Percentiles rank a stretch among this genome's conserved stretches.
Conservation (phyloP, 1,140 invertebrate species). For the Ridgeia piscesae region DNA sequence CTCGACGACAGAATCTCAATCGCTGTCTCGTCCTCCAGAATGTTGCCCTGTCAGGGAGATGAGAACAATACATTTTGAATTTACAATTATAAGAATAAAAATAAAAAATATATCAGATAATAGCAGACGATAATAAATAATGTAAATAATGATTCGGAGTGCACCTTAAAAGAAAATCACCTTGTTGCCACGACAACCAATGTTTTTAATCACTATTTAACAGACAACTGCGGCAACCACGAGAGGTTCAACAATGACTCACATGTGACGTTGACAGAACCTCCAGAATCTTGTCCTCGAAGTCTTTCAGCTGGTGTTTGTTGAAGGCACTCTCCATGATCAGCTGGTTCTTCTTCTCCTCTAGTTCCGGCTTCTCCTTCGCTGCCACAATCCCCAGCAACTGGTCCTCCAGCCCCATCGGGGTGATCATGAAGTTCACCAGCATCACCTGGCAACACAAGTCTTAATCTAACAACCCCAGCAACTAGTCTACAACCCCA, state of each 20-base stretch:
- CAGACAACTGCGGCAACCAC: background rate
- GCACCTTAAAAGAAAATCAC: too few relatives aligned
- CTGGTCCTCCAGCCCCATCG: conserved; percentile 57
- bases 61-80: background rate
- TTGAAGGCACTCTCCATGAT: conserved; percentile 89
- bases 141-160: too few relatives aligned
- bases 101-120: too few relatives aligned
- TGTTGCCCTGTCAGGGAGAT: conserved; percentile 73
- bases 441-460: conserved; percentile 46
- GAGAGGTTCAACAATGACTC: background rate
- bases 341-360: conserved; percentile 89
- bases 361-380: conserved; percentile 64
- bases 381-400: conserved; percentile 57
- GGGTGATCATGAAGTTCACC: conserved; percentile 59
- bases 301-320: conserved; percentile 84
- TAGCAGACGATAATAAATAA: too few relatives aligned
- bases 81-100: too few relatives aligned
- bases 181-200: too few relatives aligned
- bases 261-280: conserved; percentile 70
- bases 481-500: conserved; percentile 56
- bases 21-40: conserved; percentile 93
- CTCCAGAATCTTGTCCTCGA: conserved; percentile 90
- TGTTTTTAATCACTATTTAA: background rate
- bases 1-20: conserved; percentile 90
- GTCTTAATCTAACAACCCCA: conserved; percentile 35